phyloP scores from a whole-genome alignment of 1,140 invertebrate species.

The Temnothorax longispinosus region DNA sequence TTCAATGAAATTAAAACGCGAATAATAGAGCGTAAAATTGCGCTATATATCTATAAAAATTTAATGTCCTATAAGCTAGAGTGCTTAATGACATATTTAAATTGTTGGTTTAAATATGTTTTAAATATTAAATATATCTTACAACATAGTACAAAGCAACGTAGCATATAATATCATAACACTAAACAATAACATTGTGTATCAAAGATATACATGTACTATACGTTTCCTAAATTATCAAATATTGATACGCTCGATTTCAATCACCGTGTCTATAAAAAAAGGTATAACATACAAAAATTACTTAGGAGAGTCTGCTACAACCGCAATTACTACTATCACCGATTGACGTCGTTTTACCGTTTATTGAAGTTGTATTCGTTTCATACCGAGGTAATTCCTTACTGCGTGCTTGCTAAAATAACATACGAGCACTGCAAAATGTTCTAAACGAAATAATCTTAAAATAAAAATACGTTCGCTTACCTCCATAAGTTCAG shows the following conservation, averaged over 20 bases:
- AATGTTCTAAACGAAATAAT: background rate
- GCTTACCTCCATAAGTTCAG: slow-evolving; percentile 94
- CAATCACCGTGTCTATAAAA: slow-evolving; percentile 66
- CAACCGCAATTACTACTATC: slow-evolving; percentile 89
- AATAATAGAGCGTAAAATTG: slow-evolving; percentile 37
- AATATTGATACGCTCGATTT: slow-evolving; percentile 69
- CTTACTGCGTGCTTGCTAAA: slow-evolving; percentile 92
- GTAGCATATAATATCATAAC: slow-evolving; percentile 66
- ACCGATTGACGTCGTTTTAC: slow-evolving; percentile 89
- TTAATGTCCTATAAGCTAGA: slow-evolving; percentile 41
- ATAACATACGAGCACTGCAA: slow-evolving; percentile 64
- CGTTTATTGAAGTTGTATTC: slow-evolving; percentile 90
- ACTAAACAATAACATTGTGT: slow-evolving; percentile 69
- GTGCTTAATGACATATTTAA: slow-evolving; percentile 61
- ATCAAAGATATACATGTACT: slow-evolving; percentile 59
- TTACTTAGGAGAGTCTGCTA: slow-evolving; percentile 82
- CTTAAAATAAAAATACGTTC: background rate
- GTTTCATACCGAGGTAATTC: slow-evolving; percentile 91
- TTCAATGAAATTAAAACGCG: slow-evolving; percentile 41
- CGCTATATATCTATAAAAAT: slow-evolving; percentile 57
- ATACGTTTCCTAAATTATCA: slow-evolving; percentile 51
- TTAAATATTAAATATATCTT: slow-evolving; percentile 62
- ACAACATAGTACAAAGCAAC: slow-evolving; percentile 67
- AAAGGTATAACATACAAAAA: slow-evolving; percentile 65
- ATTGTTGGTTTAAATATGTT: slow-evolving; percentile 44